These are phyloP conservation scores for Rousettus leschenaultii DNA, from an alignment of 2,113 vertebrate species.

Conservation along the genomic window DNA sequence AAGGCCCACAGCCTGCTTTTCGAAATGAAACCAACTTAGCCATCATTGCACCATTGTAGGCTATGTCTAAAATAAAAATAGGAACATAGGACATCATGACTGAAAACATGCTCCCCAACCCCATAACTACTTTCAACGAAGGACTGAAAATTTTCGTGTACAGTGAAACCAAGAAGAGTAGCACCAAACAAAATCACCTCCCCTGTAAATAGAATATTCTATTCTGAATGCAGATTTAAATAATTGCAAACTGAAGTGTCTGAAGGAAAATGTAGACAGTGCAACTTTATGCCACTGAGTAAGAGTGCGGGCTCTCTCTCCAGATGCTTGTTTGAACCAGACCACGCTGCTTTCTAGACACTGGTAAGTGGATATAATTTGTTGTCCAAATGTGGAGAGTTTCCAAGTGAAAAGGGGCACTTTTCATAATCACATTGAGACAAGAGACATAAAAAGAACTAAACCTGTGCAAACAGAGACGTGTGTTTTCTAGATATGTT, in stretches of 20 bases:
- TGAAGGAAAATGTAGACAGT: not conserved
- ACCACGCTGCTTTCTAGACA: not conserved
- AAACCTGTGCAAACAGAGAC: not conserved
- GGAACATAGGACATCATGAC: not conserved
- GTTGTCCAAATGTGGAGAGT: not conserved
- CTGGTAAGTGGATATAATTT: not conserved
- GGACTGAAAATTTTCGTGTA: not conserved
- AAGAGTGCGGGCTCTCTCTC: not conserved
- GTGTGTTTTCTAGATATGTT: fast-evolving
- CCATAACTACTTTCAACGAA: not conserved
- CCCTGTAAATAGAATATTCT: not conserved
- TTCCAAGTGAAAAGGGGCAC: not conserved
- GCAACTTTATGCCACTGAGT: fast-evolving
- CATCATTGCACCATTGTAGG: not conserved
- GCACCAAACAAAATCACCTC: not conserved
- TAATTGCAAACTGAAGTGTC: not conserved
- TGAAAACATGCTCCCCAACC: not conserved
- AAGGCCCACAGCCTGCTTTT: not conserved
- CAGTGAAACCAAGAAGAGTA: not conserved
- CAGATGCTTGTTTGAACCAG: not conserved
- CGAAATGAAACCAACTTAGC: not conserved
- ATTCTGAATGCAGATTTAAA: not conserved
- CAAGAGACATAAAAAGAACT: fast-evolving
- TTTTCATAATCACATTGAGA: not conserved
- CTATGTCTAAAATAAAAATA: not conserved